These are phyloP conservation scores for Ophion ventricosus DNA, from an alignment of 2,888 invertebrate genomes.

Conservation along the genomic window DNA sequence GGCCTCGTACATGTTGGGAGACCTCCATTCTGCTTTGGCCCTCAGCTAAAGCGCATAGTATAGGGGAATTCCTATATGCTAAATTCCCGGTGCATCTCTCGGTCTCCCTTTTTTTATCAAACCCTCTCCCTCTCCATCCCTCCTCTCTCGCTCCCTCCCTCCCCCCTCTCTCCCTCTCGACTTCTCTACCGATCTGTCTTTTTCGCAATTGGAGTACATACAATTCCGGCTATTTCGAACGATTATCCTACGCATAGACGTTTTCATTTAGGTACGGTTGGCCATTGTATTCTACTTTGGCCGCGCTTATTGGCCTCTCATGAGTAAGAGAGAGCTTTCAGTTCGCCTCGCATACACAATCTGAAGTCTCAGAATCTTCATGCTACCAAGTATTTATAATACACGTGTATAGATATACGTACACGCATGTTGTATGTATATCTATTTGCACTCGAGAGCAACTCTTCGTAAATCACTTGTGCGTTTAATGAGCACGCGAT, in stretches of 20 bases:
- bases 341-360: slow-evolving; percentile 56
- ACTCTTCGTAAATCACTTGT: slow-evolving; percentile 65
- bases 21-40: slow-evolving; percentile 45
- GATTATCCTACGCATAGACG: slow-evolving; percentile 58
- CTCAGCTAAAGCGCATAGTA: slow-evolving; percentile 21
- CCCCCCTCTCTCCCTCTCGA: not conserved
- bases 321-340: slow-evolving; percentile 53
- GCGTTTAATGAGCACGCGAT: slow-evolving; percentile 70
- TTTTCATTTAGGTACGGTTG: slow-evolving; percentile 26
- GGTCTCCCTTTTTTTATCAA: slow-evolving; percentile 1
- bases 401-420: slow-evolving; percentile 37
- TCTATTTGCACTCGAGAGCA: slow-evolving; percentile 54
- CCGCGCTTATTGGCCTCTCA: slow-evolving; percentile 31
- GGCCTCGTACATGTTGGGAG: slow-evolving; percentile 25
- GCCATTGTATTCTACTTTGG: slow-evolving; percentile 57
- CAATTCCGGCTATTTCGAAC: slow-evolving; percentile 60
- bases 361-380: slow-evolving; percentile 40
- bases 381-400: slow-evolving; percentile 38
- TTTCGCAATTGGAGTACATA: slow-evolving; percentile 19
- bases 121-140: not conserved
- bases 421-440: slow-evolving; percentile 25
- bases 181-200: not conserved
- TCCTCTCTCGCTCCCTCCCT: not conserved
- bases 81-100: slow-evolving; percentile 32
- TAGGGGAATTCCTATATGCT: slow-evolving; percentile 53